A percentile compares a stretch with the other conserved stretches of the same genome.
Conservation (phyloP, 1,140 invertebrate genomes). For the Agrypnia vestita region DNA sequence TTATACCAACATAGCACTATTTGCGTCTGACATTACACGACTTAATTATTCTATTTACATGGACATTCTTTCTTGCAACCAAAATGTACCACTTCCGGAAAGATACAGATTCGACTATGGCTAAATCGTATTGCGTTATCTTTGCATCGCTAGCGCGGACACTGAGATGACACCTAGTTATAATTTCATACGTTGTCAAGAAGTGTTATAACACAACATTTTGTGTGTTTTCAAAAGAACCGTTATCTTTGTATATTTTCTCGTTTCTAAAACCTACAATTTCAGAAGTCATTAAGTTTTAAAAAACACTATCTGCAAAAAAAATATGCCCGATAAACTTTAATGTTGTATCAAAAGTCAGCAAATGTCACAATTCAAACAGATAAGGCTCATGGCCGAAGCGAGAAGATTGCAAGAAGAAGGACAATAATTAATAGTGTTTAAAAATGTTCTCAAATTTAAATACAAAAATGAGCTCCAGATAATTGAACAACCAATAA, state of each 20-base stretch:
- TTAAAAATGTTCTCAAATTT: not conserved
- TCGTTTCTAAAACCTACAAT: conserved; percentile 15
- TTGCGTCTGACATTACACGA: no score
- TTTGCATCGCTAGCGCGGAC: not conserved
- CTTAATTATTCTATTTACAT: no score
- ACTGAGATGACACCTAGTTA: not conserved
- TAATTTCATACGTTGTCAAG: not conserved
- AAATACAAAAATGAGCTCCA: not conserved
- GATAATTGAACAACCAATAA: not conserved
- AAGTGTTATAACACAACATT: not conserved
- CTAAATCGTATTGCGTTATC: not conserved
- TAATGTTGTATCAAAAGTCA: conserved; percentile 33
- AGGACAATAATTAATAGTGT: conserved; percentile 8
- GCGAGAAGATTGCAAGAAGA: conserved; percentile 20
- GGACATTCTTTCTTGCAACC: no score
- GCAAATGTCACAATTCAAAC: conserved; percentile 32
- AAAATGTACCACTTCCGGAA: no score
- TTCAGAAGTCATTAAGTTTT: conserved; percentile 27
- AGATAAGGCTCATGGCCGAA: conserved; percentile 8
- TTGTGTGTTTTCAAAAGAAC: not conserved
- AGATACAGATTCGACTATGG: not conserved
- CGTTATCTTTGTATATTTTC: conserved; percentile 17
- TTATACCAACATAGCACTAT: no score
- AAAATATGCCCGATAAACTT: conserved; percentile 33
- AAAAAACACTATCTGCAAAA: conserved; percentile 37